Evolutionary conservation across 2,888 invertebrate genomes (phyloP).

Genomic region (Andrena chrysosceles): DNA sequence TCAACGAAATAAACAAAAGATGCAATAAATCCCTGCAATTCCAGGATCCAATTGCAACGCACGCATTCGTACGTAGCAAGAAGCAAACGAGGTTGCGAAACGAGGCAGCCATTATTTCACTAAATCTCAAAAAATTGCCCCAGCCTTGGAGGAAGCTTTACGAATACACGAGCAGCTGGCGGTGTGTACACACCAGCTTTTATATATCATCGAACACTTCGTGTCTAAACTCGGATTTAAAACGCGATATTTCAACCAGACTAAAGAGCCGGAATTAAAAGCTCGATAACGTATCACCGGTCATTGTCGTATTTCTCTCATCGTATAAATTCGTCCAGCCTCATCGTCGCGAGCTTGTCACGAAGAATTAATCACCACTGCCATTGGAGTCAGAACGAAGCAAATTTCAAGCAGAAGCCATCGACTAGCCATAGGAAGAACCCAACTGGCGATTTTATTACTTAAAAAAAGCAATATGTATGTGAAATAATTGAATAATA

Average conservation of each 20-base stretch:
- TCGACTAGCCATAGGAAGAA: not conserved
- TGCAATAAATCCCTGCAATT: too few relatives aligned
- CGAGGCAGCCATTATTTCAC: conserved; percentile 9
- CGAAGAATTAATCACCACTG: conserved; percentile 40
- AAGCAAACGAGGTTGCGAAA: not conserved
- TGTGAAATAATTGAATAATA: not conserved
- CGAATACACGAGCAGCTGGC: not conserved
- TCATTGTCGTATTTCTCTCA: conserved; percentile 40
- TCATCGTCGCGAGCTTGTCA: conserved; percentile 23
- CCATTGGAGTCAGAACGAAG: not conserved
- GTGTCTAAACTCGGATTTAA: conserved; percentile 47
- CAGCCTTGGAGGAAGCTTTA: not conserved
- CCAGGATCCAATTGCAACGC: too few relatives aligned
- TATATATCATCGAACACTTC: conserved; percentile 28
- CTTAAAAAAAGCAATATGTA: not conserved
- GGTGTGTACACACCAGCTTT: not conserved
- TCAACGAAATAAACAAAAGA: too few relatives aligned
- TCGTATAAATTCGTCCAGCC: conserved; percentile 49
- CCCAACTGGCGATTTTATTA: not conserved
- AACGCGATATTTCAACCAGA: conserved; percentile 33
- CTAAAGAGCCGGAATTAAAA: conserved; percentile 49
- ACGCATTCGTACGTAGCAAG: not conserved
- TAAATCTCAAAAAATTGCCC: conserved; percentile 33
- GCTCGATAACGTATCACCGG: conserved; percentile 49
- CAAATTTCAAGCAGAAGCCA: not conserved